These are phyloP conservation scores for Portunus trituberculatus DNA, from an alignment of 1,140 invertebrate species.

Conservation along the genomic window DNA sequence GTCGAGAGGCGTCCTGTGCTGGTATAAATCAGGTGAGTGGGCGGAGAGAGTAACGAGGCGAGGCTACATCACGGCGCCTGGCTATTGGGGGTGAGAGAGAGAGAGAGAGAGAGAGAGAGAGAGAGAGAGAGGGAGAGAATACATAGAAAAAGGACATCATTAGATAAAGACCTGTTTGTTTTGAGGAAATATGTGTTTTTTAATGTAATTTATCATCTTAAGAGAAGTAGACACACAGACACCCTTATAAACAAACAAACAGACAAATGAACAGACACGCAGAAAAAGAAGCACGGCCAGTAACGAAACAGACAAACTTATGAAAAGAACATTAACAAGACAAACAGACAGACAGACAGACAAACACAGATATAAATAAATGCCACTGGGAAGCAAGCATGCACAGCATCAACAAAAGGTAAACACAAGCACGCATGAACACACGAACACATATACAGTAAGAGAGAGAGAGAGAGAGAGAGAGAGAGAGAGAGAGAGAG, in stretches of 20 bases:
- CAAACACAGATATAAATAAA: background rate
- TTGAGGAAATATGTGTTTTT: too few species aligned
- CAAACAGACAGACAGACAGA: background rate
- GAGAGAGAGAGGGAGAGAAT: slow-evolving; percentile 6
- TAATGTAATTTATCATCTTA: too few species aligned
- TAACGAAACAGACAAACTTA: too few species aligned
- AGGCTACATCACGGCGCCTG: too few species aligned
- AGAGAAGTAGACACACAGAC: too few species aligned
- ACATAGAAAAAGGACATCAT: background rate
- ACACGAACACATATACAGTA: background rate
- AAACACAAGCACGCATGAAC: background rate
- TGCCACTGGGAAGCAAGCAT: background rate
- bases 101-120: slow-evolving; percentile 17
- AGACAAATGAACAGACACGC: background rate
- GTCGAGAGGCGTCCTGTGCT: background rate
- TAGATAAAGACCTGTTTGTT: too few species aligned
- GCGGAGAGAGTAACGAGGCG: background rate
- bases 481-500: background rate
- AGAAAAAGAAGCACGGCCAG: background rate
- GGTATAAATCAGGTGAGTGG: background rate
- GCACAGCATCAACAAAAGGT: background rate
- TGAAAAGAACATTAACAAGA: background rate
- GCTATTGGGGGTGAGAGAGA: background rate
- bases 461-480: background rate
- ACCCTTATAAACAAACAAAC: background rate